Base-by-base conservation (phyloP, 2,888 invertebrate species). In the Platycheirus rosarum region DNA sequence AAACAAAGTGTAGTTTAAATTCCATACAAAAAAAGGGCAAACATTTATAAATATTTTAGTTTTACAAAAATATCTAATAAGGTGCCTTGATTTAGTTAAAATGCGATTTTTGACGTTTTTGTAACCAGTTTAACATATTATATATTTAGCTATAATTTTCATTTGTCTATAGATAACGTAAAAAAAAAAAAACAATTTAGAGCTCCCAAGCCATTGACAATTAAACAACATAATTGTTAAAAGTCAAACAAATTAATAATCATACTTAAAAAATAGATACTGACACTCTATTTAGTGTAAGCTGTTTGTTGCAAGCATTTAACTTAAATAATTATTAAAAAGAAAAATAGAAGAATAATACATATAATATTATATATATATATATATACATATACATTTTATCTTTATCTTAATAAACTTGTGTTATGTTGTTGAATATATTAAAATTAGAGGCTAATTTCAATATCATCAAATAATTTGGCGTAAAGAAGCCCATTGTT, bases 191-290 rank as follows among this genome's bases (percentile, higher is more conserved):
- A n/a, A 32, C 3, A 51, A 18, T 13, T 23, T 57, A 57, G 57
- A 23, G 55, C 55, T 26, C 3, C 14, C 23, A 40, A 57, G 57
- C 40, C 57, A 23, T 23, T 40, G 23, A 23, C n/a, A 37, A 23
- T 40, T 57, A 40, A 32, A 37, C 37, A 35, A n/a, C 4, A 37
- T 40, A 35, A 55, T 40, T 57, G 57, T 57, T 57, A 57, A 40
- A 40, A 57, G 9, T 26, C 13, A 40, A 40, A 26, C 0, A 55
- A 23, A 40, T 14, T 40, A 7, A 40, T 14, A 26, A 26, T 5
- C 13, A 37, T 26, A 23, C 11, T 55, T 4, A 37, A 40, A 14
- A 23, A 57, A 57, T 55, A 55, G 20, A 55, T 3, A 40, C 26
- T 40, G 8, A 26, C 40, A 57, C 6, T 14, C 14, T 40, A 23